Conservation (phyloP, 2,888 invertebrate genomes). For the Fragum whitleyi region DNA sequence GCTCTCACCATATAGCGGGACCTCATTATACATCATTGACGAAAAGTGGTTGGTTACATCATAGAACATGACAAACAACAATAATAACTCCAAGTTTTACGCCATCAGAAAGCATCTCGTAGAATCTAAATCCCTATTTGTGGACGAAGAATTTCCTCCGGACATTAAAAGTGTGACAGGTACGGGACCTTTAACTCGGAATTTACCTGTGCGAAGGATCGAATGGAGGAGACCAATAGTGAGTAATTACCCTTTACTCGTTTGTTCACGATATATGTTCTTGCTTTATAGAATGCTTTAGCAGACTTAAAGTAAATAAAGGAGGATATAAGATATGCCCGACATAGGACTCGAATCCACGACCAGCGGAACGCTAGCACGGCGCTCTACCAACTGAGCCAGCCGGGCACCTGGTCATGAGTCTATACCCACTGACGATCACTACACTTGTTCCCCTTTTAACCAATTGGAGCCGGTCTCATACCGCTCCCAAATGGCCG, state of each 20-base stretch:
- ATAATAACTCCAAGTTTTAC: constrained; percentile 21
- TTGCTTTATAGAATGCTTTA: too few species aligned
- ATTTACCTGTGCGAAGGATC: constrained; percentile 89
- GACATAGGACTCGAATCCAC: too few species aligned
- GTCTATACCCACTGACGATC: too few species aligned
- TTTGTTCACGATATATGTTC: too few species aligned
- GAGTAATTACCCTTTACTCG: constrained; percentile 32
- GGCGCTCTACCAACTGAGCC: too few species aligned
- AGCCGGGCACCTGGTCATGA: too few species aligned
- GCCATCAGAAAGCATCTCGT: constrained; percentile 64
- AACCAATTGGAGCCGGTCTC: too few species aligned
- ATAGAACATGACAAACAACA: constrained; percentile 1
- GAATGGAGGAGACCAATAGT: constrained; percentile 95
- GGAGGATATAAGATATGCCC: too few species aligned
- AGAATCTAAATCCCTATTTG: constrained; percentile 89
- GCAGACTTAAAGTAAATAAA: too few species aligned
- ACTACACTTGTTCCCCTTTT: too few species aligned
- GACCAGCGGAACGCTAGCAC: too few species aligned
- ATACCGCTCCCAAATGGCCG: too few species aligned
- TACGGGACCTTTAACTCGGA: constrained; percentile 90
- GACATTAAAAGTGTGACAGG: constrained; percentile 92
- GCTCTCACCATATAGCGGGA: neutral
- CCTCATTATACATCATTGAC: neutral
- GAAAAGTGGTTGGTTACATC: neutral
- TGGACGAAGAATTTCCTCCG: constrained; percentile 95